Conservation (phyloP, 2,888 invertebrate species). For the Dendrolimus houi region DNA sequence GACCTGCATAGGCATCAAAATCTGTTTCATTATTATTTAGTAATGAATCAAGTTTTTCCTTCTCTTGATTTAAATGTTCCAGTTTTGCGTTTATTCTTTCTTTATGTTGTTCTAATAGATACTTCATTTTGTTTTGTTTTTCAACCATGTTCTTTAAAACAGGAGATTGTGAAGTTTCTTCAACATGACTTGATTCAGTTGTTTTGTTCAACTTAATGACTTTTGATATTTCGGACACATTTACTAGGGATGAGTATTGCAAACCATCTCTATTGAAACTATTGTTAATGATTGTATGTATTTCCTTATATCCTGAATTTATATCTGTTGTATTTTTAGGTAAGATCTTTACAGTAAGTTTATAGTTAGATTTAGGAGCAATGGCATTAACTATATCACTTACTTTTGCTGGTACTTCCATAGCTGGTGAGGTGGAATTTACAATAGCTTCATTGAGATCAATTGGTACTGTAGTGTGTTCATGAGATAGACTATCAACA, state of each 20-base stretch:
- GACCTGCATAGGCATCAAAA: background rate
- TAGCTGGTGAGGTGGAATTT: constrained; percentile 8
- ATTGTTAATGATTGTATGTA: constrained; percentile 58
- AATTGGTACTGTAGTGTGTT: constrained; percentile 7
- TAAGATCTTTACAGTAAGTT: constrained; percentile 50
- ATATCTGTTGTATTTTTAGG: constrained; percentile 42
- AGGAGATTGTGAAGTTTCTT: constrained; percentile 6
- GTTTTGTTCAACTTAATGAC: constrained; percentile 34
- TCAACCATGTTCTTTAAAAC: constrained; percentile 19
- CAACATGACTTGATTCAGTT: constrained; percentile 4
- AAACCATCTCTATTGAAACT: constrained; percentile 52
- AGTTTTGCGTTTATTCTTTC: constrained; percentile 41
- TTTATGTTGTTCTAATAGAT: constrained; percentile 37
- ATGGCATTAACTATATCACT: constrained; percentile 33
- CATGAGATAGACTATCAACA: constrained; percentile 6
- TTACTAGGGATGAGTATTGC: constrained; percentile 45
- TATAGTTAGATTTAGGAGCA: constrained; percentile 33
- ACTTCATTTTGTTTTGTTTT: constrained; percentile 32
- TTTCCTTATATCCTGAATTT: constrained; percentile 50
- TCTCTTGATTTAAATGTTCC: constrained; percentile 35
- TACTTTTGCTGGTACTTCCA: constrained; percentile 14
- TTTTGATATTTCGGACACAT: constrained; percentile 58
- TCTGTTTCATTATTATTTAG: constrained; percentile 5
- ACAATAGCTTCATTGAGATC: constrained; percentile 5
- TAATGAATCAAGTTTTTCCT: constrained; percentile 27